Conservation (phyloP, 92 coral and sea anemone species). For the Parazoanthus atlanticus region DNA sequence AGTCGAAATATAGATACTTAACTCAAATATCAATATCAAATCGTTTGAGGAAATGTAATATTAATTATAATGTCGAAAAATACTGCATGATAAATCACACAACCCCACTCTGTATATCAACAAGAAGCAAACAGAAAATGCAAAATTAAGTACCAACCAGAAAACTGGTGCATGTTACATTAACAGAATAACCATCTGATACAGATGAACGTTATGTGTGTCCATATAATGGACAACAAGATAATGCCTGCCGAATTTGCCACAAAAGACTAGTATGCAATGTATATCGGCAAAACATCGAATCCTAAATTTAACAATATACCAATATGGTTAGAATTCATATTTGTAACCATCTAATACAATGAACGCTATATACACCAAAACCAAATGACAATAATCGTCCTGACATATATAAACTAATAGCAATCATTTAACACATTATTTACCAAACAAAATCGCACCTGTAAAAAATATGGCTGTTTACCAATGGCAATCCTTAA, state of each 20-base stretch:
- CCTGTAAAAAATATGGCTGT: background rate
- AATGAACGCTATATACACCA: too few relatives aligned
- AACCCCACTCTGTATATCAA: background rate
- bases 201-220: background rate
- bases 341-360: background rate
- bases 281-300: background rate
- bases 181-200: background rate
- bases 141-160: background rate
- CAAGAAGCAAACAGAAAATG: background rate
- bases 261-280: background rate
- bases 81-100: background rate
- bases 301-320: too few relatives aligned
- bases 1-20: background rate
- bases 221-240: slow-evolving; percentile 20
- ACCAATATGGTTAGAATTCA: background rate
- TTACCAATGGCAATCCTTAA: background rate
- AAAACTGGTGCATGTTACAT: background rate
- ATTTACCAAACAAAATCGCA: background rate
- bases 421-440: too few relatives aligned
- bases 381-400: background rate
- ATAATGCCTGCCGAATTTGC: background rate
- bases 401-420: too few relatives aligned
- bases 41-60: background rate
- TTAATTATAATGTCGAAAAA: too few relatives aligned
- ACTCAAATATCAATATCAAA: background rate